These are phyloP conservation scores for Ochotona princeps DNA, from an alignment of 2,113 vertebrate genomes.

Conservation along the genomic window DNA sequence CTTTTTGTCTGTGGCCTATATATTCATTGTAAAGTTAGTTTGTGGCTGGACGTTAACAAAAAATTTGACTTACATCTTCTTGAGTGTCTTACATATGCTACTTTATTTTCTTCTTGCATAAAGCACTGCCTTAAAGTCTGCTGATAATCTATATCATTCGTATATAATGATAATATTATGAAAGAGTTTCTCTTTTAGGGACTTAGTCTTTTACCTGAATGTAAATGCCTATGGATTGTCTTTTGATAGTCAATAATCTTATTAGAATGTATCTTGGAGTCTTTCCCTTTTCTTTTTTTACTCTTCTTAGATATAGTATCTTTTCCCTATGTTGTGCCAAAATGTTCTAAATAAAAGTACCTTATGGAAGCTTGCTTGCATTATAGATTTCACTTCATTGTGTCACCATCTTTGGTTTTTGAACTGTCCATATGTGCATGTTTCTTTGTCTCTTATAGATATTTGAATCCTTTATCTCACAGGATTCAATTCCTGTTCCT, in stretches of 20 bases:
- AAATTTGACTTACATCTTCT: background rate
- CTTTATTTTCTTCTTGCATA: background rate
- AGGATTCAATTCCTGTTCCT: no score
- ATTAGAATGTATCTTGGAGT: background rate
- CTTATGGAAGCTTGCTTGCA: background rate
- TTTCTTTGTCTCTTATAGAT: background rate
- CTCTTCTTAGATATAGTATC: background rate
- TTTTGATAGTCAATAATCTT: background rate
- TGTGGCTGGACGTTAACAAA: background rate
- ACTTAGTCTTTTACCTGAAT: background rate
- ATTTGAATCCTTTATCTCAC: background rate
- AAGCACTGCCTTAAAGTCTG: constrained; percentile 11
- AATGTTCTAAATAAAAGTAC: background rate
- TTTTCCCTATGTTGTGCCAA: constrained; percentile 20
- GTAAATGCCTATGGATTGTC: background rate
- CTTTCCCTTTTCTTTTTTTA: background rate
- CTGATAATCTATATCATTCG: background rate
- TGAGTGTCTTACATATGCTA: background rate
- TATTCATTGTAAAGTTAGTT: background rate
- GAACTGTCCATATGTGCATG: background rate
- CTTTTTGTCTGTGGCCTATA: background rate
- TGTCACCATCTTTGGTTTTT: background rate
- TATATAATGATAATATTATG: background rate
- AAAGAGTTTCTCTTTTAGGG: background rate
- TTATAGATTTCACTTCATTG: background rate